Percentiles rank a stretch among this genome's conserved stretches.
These are phyloP conservation scores for Streblospio benedicti DNA, from an alignment of 1,140 invertebrate genomes.

Conservation along the genomic window DNA sequence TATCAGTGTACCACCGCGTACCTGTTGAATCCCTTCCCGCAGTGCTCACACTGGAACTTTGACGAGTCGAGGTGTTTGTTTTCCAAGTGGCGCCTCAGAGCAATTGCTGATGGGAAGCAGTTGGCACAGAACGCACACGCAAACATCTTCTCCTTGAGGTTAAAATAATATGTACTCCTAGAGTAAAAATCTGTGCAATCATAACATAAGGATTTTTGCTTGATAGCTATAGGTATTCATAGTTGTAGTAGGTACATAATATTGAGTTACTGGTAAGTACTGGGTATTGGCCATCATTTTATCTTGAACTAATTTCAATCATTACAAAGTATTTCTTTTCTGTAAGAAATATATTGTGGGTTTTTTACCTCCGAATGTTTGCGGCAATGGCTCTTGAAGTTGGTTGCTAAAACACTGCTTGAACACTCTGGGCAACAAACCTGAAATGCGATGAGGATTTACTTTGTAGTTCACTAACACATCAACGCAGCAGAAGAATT, in stretches of 20 bases:
- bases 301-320: conserved; percentile 9
- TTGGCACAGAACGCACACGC: conserved; percentile 32
- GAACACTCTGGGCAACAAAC: too few species aligned
- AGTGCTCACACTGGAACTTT: conserved; percentile 52
- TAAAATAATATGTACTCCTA: conserved; percentile 31
- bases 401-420: too few species aligned
- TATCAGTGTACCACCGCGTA: conserved; percentile 57
- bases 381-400: too few species aligned
- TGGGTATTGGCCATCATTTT: conserved; percentile 19
- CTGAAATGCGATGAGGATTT: too few species aligned
- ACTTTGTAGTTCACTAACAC: too few species aligned
- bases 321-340: not conserved
- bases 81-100: conserved; percentile 37
- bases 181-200: conserved; percentile 33
- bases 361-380: too few species aligned
- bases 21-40: conserved; percentile 52
- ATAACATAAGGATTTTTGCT: conserved; percentile 23
- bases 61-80: conserved; percentile 30
- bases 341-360: too few species aligned
- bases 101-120: conserved; percentile 26
- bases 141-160: conserved; percentile 27
- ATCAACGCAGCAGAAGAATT: too few species aligned
- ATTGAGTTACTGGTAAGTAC: conserved; percentile 2
- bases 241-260: not conserved
- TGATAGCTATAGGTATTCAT: not conserved